phyloP scores from a whole-genome alignment of 2,888 invertebrate genomes.

The Tenthredo notha region DNA sequence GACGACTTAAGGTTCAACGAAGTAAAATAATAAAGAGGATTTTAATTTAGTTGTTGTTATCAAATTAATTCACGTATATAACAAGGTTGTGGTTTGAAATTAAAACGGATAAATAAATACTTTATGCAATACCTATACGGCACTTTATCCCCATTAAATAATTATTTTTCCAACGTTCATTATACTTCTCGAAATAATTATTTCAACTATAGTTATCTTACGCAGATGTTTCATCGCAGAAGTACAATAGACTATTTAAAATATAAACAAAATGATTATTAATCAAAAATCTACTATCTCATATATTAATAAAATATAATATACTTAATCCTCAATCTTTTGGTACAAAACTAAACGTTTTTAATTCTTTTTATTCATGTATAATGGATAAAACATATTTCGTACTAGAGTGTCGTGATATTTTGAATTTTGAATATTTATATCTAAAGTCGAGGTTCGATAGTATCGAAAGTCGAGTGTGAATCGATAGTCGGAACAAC shows the following conservation, averaged over 20 bases:
- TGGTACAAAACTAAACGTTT: not conserved
- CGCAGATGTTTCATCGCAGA: too few relatives aligned
- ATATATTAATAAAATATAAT: too few relatives aligned
- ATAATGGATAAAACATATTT: not conserved
- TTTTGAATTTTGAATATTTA: not conserved
- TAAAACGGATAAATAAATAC: not conserved
- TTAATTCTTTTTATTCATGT: not conserved
- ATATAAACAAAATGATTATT: not conserved
- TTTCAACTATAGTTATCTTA: too few relatives aligned
- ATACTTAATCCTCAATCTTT: not conserved
- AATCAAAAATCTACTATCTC: not conserved
- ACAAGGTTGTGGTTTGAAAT: not conserved
- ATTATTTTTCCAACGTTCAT: not conserved
- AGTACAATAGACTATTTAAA: not conserved
- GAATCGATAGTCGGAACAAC: not conserved
- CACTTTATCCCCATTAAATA: not conserved
- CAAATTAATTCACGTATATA: constrained; percentile 13
- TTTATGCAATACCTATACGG: not conserved
- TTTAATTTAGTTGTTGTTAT: constrained; percentile 18
- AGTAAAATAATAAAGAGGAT: constrained; percentile 25
- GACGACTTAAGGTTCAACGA: constrained; percentile 1
- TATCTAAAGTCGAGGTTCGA: not conserved
- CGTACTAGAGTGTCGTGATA: not conserved
- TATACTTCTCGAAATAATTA: not conserved
- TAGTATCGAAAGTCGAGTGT: not conserved